Evolutionary conservation across 2,888 invertebrate genomes (phyloP).

Genomic region (Drosophila lacicola): DNA sequence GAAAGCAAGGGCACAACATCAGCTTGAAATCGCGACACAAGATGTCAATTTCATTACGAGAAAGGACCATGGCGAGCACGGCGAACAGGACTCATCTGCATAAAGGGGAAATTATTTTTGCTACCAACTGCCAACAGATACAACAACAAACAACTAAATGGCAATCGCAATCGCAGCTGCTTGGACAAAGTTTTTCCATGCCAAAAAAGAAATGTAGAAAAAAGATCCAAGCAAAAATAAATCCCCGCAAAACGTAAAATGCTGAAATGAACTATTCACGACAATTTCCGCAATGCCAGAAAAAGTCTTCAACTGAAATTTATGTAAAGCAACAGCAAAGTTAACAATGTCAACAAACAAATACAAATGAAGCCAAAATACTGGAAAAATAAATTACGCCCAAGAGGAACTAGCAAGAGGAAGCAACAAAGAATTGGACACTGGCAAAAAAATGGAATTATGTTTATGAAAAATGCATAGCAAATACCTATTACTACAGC

Average conservation of each 20-base stretch:
- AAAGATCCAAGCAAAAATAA: constrained; percentile 33
- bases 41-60: constrained; percentile 79
- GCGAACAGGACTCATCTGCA: constrained; percentile 70
- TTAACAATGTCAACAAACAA: constrained; percentile 60
- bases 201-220: constrained; percentile 30
- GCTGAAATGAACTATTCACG: constrained; percentile 74
- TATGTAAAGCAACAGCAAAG: constrained; percentile 52
- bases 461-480: constrained; percentile 35
- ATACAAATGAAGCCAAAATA: constrained; percentile 52
- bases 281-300: constrained; percentile 65
- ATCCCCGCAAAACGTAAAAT: constrained; percentile 45
- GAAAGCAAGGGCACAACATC: constrained; percentile 49
- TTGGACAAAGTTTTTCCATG: constrained; percentile 65
- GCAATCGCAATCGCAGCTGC: constrained; percentile 63
- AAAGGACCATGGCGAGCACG: constrained; percentile 36
- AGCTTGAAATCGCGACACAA: constrained; percentile 74
- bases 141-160: constrained; percentile 39
- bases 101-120: constrained; percentile 77
- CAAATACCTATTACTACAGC: constrained; percentile 11
- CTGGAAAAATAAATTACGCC: constrained; percentile 47
- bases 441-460: constrained; percentile 30
- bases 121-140: constrained; percentile 35
- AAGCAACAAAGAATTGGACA: constrained; percentile 6
- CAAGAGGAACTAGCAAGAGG: constrained; percentile 7
- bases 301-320: constrained; percentile 39